Percentiles rank a stretch among this genome's conserved stretches.
phyloP scores from a whole-genome alignment of 2,888 invertebrate species.

The Scelioninae gen. 2 region DNA sequence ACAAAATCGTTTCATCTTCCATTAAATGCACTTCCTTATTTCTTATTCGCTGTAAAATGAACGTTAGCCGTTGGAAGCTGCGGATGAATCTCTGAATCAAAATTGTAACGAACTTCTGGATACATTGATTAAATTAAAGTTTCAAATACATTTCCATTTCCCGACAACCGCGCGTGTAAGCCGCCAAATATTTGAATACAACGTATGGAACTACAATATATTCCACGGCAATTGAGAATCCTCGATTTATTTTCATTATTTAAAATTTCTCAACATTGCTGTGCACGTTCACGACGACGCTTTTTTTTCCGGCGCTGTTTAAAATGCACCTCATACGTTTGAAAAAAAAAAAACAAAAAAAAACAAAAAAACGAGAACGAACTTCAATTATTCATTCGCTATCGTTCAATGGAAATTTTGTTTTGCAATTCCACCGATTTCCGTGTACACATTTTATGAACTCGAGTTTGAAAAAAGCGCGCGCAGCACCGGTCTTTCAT shows the following conservation, averaged over 20 bases:
- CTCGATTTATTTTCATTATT: constrained; percentile 26
- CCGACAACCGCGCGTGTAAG: constrained; percentile 16
- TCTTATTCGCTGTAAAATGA: constrained; percentile 16
- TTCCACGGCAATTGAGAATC: constrained; percentile 13
- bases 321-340: no score
- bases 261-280: no score
- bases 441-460: no score
- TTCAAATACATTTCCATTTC: constrained; percentile 30
- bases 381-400: no score
- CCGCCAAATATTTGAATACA: constrained; percentile 19
- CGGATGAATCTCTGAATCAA: constrained; percentile 21
- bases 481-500: no score
- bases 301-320: neutral
- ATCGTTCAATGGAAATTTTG: no score
- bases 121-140: constrained; percentile 38
- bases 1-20: constrained; percentile 13
- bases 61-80: constrained; percentile 12
- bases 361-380: no score
- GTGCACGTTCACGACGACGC: no score
- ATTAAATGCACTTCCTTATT: constrained; percentile 3
- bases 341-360: no score
- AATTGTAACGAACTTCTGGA: constrained; percentile 18
- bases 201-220: constrained; percentile 18
- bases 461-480: no score
- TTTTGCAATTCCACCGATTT: no score